Percentiles rank a stretch among this genome's conserved stretches.
Evolutionary conservation across 1,140 invertebrate genomes (phyloP).

Genomic region (Pogonomyrmex barbatus): DNA sequence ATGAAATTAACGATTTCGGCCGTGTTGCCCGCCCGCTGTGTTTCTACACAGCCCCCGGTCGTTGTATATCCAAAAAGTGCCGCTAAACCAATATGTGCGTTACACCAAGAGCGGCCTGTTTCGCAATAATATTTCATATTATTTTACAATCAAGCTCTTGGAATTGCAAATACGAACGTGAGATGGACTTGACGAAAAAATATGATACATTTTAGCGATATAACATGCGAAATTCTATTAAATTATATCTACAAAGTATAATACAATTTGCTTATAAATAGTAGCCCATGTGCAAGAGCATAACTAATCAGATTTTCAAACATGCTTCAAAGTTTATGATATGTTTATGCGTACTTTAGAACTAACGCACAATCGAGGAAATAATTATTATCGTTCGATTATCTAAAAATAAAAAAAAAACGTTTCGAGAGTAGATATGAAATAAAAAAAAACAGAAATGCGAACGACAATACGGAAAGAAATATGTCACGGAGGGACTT

Average conservation of each 20-base stretch:
- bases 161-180: slow-evolving; percentile 16
- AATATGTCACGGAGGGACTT: slow-evolving; percentile 4
- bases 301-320: slow-evolving; percentile 2
- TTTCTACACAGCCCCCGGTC: slow-evolving; percentile 16
- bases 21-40: slow-evolving; percentile 2
- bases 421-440: neutral
- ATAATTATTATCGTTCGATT: neutral
- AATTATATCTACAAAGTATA: neutral
- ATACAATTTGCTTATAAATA: neutral
- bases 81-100: slow-evolving; percentile 54
- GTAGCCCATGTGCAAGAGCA: neutral
- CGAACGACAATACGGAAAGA: neutral
- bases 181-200: neutral
- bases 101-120: slow-evolving; percentile 35
- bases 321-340: neutral
- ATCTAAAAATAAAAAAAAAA: neutral
- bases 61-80: slow-evolving; percentile 44
- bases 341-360: neutral
- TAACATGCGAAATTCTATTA: neutral
- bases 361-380: neutral
- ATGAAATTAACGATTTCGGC: slow-evolving; percentile 74
- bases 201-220: neutral
- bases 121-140: slow-evolving; percentile 49
- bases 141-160: slow-evolving; percentile 53
- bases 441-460: neutral